phyloP scores from a whole-genome alignment of 2,888 invertebrate species.

The Isotomurus palustris region DNA sequence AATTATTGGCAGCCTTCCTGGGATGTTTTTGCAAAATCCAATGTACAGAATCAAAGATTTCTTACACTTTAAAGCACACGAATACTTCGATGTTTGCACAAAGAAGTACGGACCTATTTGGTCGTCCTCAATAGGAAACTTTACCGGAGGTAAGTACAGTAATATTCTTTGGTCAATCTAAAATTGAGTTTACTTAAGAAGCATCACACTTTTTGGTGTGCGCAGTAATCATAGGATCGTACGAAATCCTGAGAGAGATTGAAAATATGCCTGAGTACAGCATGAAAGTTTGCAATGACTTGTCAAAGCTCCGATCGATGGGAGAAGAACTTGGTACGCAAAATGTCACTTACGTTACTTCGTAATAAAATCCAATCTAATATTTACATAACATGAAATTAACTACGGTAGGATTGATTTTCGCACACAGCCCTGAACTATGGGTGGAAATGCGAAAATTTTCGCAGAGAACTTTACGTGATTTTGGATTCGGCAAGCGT shows the following conservation, averaged over 20 bases:
- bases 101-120: background rate
- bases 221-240: conserved; percentile 15
- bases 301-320: conserved; percentile 23
- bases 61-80: background rate
- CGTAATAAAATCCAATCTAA: too few species aligned
- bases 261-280: conserved; percentile 26
- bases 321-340: conserved; percentile 35
- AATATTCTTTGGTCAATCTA: background rate
- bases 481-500: background rate
- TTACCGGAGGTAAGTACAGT: background rate
- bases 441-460: conserved; percentile 36
- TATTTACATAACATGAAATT: background rate
- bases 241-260: conserved; percentile 17
- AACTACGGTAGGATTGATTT: conserved; percentile 11
- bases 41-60: background rate
- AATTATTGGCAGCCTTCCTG: background rate
- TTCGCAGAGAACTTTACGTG: conserved; percentile 22
- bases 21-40: background rate
- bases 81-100: background rate
- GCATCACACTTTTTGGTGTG: background rate
- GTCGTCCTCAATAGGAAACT: background rate
- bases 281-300: conserved; percentile 13
- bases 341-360: too few species aligned
- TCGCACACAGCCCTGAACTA: conserved; percentile 15
- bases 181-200: background rate